Percentiles rank a stretch among this genome's conserved stretches.
Evolutionary conservation across 2,797 vertebrate genomes (phyloP).

Genomic region (Strix occidentalis): DNA sequence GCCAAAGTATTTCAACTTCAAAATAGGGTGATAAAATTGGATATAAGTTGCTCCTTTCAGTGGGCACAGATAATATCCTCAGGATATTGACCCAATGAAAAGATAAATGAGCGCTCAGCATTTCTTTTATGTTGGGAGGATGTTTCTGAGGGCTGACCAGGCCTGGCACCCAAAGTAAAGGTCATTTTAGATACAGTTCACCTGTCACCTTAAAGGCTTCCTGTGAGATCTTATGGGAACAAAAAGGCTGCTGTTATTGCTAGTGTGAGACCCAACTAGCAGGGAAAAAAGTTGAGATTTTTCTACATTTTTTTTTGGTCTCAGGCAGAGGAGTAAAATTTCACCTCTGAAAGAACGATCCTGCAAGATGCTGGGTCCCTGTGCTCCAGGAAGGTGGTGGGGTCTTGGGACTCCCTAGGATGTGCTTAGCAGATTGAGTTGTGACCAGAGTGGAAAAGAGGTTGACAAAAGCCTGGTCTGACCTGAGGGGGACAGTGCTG

Average conservation of each 20-base stretch:
- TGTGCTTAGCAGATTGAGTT: not conserved
- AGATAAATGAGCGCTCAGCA: not conserved
- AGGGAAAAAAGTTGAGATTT: rapidly evolving
- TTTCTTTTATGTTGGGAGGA: not conserved
- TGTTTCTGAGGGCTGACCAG: not conserved
- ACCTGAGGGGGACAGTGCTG: not conserved
- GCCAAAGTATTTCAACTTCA: not conserved
- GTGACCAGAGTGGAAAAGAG: not conserved
- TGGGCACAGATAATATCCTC: not conserved
- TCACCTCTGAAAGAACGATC: not conserved
- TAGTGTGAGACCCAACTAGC: not conserved
- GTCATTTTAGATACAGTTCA: not conserved
- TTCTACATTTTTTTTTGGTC: not conserved
- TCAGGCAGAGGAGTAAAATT: not conserved
- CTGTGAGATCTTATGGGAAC: not conserved
- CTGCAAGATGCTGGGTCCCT: not conserved
- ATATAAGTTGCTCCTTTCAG: not conserved
- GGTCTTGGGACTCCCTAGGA: not conserved
- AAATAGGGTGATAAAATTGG: not conserved
- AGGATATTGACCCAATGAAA: not conserved
- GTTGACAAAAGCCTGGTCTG: not conserved
- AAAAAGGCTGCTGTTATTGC: not conserved
- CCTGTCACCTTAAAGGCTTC: not conserved
- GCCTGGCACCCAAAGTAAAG: not conserved
- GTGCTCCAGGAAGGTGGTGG: not conserved